phyloP scores from a whole-genome alignment of 2,113 vertebrate species.

The Enhydra lutris region DNA sequence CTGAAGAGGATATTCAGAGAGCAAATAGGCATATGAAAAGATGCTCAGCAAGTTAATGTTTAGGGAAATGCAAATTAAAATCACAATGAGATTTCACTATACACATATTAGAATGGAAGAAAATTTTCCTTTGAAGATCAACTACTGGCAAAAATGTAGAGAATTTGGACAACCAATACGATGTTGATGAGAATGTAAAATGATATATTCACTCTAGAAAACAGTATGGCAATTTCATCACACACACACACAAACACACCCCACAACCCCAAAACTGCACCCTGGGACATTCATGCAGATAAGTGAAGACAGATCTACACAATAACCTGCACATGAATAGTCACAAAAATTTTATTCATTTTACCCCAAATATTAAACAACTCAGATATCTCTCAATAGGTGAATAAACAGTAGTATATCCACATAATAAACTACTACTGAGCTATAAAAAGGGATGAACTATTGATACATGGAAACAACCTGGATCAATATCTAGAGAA shows the following conservation, averaged over 20 bases:
- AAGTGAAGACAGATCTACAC: neutral
- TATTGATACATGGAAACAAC: neutral
- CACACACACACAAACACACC: neutral
- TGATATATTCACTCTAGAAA: neutral
- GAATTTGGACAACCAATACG: neutral
- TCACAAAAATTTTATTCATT: neutral
- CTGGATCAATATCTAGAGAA: neutral
- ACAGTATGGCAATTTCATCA: neutral
- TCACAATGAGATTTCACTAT: neutral
- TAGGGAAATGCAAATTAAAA: neutral
- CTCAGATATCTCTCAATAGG: neutral
- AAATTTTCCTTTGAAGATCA: neutral
- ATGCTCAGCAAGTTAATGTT: neutral
- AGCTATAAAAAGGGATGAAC: neutral
- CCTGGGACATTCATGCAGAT: neutral
- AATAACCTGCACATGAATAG: neutral
- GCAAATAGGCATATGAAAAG: neutral
- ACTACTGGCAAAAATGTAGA: neutral
- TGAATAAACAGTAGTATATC: neutral
- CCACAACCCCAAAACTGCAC: neutral
- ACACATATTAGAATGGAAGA: neutral
- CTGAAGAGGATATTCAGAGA: neutral
- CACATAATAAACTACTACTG: neutral
- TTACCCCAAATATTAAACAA: neutral
- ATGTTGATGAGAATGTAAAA: neutral